Evolutionary conservation across 2,888 invertebrate species (phyloP).

Genomic region (Magallana nippona): DNA sequence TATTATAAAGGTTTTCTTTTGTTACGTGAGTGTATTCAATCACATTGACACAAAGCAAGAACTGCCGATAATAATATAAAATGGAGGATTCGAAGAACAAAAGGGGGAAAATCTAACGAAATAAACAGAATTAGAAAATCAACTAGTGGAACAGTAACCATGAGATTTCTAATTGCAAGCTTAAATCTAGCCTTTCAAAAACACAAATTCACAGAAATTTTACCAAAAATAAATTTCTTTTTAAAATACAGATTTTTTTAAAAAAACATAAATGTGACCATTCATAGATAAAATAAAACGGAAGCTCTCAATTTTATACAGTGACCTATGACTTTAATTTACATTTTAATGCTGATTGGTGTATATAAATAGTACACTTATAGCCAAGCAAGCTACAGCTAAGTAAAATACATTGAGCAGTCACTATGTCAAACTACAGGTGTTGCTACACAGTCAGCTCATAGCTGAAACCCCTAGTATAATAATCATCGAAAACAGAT

Average conservation of each 20-base stretch:
- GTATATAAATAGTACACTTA: conserved; percentile 4
- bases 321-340: neutral
- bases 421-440: neutral
- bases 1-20: conserved; percentile 24
- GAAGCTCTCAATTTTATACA: neutral
- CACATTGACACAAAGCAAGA: conserved; percentile 16
- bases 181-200: too few relatives aligned
- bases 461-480: too few relatives aligned
- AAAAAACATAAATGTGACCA: neutral
- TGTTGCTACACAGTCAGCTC: neutral
- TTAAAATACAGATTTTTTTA: neutral
- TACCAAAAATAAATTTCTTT: too few relatives aligned
- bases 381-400: conserved; percentile 33
- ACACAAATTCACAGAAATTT: too few relatives aligned
- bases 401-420: conserved; percentile 12
- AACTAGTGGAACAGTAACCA: too few relatives aligned
- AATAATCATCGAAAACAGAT: too few relatives aligned
- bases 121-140: neutral
- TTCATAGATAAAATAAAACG: neutral
- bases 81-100: neutral
- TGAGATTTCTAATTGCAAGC: too few relatives aligned
- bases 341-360: conserved; percentile 9
- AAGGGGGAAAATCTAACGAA: neutral
- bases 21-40: neutral
- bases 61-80: neutral